phyloP scores from a whole-genome alignment of 2,888 invertebrate species.

The Kryphioiulus occultus region DNA sequence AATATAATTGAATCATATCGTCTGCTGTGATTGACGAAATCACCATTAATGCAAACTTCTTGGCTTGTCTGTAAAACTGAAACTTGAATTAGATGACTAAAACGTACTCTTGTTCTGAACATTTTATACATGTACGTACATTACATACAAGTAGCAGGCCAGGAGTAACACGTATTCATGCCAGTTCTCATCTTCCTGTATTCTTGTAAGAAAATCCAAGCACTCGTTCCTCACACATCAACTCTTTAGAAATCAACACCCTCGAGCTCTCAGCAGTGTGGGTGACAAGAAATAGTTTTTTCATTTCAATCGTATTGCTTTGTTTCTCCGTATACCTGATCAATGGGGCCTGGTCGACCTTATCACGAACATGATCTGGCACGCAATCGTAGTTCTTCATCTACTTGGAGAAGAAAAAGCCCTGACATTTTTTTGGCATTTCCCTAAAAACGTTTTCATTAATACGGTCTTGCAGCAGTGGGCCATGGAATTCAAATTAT shows the following conservation, averaged over 20 bases:
- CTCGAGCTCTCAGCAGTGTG: too few relatives aligned
- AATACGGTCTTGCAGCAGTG: slow-evolving; percentile 3
- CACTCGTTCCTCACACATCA: neutral
- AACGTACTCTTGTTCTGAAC: too few relatives aligned
- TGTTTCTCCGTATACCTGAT: neutral
- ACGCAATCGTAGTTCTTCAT: neutral
- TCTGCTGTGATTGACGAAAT: too few relatives aligned
- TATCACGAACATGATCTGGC: neutral
- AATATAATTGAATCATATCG: too few relatives aligned
- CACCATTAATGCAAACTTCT: too few relatives aligned
- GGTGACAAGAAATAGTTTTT: neutral
- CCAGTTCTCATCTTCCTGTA: too few relatives aligned
- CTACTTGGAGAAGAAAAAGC: neutral
- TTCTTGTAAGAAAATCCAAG: neutral
- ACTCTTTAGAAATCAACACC: neutral
- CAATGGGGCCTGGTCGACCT: neutral
- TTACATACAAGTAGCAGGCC: too few relatives aligned
- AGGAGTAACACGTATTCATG: too few relatives aligned
- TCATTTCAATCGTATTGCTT: too few relatives aligned
- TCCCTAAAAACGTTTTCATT: slow-evolving; percentile 18
- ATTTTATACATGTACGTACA: too few relatives aligned
- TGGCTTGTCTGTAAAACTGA: too few relatives aligned
- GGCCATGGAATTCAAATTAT: slow-evolving; percentile 2
- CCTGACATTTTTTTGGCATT: neutral
- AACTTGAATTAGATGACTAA: too few relatives aligned